phyloP scores from a whole-genome alignment of 1,140 invertebrate genomes.

The Eupristina koningsbergeri region DNA sequence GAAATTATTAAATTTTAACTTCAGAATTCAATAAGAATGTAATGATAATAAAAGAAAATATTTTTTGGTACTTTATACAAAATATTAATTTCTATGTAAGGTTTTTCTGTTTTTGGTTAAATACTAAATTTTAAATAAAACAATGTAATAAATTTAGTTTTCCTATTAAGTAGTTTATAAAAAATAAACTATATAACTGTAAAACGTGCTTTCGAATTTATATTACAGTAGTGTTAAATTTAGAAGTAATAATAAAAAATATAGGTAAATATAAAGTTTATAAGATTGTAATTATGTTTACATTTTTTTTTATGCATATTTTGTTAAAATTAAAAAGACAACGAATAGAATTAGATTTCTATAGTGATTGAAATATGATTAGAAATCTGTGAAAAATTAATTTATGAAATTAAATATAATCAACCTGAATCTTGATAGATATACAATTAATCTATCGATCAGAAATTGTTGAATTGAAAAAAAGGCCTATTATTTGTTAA shows the following conservation, averaged over 20 bases:
- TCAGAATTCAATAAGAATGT: no score
- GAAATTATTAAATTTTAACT: no score
- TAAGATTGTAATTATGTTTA: constrained; percentile 55
- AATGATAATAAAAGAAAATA: no score
- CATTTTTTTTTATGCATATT: constrained; percentile 51
- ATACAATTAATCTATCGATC: constrained; percentile 17
- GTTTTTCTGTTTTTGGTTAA: constrained; percentile 27
- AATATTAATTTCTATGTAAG: constrained; percentile 28
- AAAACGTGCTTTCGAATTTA: constrained; percentile 48
- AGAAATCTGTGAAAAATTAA: not conserved
- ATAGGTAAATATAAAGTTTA: constrained; percentile 50
- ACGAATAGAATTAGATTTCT: constrained; percentile 1
- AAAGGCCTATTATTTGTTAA: constrained; percentile 39
- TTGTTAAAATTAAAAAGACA: constrained; percentile 30
- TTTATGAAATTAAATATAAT: constrained; percentile 3
- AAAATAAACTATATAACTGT: constrained; percentile 27
- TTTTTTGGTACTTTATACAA: no score
- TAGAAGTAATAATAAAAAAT: constrained; percentile 56
- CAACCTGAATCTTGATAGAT: constrained; percentile 9
- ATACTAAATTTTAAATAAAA: constrained; percentile 34
- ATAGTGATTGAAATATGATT: constrained; percentile 18
- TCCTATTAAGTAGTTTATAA: constrained; percentile 35
- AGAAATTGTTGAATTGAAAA: constrained; percentile 29
- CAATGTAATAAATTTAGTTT: constrained; percentile 44
- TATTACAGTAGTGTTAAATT: constrained; percentile 54